Percentiles rank a stretch among this genome's conserved stretches.
Evolutionary conservation across 2,113 vertebrate species (phyloP).

Genomic region (Sinocyclocheilus anshuiensis): DNA sequence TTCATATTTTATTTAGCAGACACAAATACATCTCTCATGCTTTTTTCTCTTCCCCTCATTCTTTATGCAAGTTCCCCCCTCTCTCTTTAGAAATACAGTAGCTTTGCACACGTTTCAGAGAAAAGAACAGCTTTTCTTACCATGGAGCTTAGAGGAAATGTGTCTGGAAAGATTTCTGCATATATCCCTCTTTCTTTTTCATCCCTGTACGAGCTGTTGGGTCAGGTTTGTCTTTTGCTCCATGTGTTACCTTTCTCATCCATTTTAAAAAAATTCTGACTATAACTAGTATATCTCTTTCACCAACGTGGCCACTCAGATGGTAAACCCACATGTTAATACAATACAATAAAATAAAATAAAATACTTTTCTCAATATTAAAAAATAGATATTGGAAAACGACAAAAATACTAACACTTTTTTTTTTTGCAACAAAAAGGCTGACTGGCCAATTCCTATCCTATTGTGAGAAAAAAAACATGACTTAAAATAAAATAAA

Average conservation of each 20-base stretch:
- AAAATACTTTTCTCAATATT: no score
- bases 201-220: slow-evolving; percentile 15
- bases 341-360: no score
- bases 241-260: neutral
- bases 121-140: slow-evolving; percentile 54
- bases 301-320: neutral
- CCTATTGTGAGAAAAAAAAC: neutral
- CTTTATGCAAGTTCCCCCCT: neutral
- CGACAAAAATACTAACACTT: neutral
- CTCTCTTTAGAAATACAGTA: slow-evolving; percentile 35
- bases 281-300: neutral
- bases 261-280: neutral
- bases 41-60: slow-evolving; percentile 17
- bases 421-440: neutral
- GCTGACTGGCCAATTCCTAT: neutral
- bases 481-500: slow-evolving; percentile 15
- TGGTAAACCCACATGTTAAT: neutral
- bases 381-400: neutral
- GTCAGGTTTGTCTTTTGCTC: neutral
- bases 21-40: slow-evolving; percentile 15
- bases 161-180: slow-evolving; percentile 54
- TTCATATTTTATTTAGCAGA: slow-evolving; percentile 46
- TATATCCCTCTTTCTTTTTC: slow-evolving; percentile 43
- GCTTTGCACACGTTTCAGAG: slow-evolving; percentile 52
- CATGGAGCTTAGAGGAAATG: slow-evolving; percentile 52